A percentile compares a stretch with the other conserved stretches of the same genome.
Conservation (phyloP, 2,113 vertebrate genomes). For the Crotalus helleri region DNA sequence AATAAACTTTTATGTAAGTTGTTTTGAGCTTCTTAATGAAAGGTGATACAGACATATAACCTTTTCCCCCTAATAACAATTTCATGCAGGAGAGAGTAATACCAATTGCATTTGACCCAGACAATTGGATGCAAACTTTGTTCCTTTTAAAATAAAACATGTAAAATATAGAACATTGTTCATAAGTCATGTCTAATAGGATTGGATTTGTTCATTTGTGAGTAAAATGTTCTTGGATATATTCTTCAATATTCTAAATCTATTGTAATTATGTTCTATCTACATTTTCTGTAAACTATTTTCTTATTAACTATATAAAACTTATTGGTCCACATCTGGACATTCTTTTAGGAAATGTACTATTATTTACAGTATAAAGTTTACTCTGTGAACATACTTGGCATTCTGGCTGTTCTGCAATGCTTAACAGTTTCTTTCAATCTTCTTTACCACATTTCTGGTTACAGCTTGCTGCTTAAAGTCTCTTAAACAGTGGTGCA, state of each 20-base stretch:
- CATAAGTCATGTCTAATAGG: background rate
- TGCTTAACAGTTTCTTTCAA: background rate
- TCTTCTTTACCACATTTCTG: background rate
- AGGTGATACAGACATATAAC: background rate
- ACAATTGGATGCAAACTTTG: background rate
- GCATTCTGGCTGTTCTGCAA: background rate
- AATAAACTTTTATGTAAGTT: background rate
- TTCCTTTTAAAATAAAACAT: background rate
- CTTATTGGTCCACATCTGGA: background rate
- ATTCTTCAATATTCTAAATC: background rate
- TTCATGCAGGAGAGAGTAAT: background rate
- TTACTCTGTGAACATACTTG: background rate
- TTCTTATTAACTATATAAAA: background rate
- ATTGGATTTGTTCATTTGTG: background rate
- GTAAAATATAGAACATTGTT: background rate
- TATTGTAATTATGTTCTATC: background rate
- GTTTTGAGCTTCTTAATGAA: background rate
- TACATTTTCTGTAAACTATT: background rate
- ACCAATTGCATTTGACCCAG: background rate
- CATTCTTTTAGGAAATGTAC: background rate
- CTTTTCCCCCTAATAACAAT: accelerated
- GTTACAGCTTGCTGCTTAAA: background rate
- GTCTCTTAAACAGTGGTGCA: background rate
- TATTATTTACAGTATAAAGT: background rate
- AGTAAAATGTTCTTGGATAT: background rate